Evolutionary conservation across 1,140 invertebrate species (phyloP).

Genomic region (Caenorhabditis briggsae): DNA sequence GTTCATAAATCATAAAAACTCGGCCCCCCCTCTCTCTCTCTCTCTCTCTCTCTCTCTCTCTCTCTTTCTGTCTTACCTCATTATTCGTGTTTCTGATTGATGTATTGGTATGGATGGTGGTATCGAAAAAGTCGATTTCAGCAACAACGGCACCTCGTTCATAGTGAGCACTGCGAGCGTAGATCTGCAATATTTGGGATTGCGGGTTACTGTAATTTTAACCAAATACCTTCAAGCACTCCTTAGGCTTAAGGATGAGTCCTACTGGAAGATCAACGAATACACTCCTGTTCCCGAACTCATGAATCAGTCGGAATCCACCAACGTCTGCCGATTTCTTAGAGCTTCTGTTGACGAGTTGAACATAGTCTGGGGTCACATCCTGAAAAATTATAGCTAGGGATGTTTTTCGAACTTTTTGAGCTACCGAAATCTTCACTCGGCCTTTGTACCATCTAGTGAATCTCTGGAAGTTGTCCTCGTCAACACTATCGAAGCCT

Average conservation of each 20-base stretch:
- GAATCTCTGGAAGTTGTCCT: constrained; percentile 50
- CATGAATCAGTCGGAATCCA: constrained; percentile 35
- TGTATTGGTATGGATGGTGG: constrained; percentile 30
- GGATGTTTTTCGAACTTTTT: too few species aligned
- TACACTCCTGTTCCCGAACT: constrained; percentile 20
- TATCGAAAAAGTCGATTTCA: constrained; percentile 37
- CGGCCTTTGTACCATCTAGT: constrained; percentile 50
- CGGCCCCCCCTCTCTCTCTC: too few species aligned
- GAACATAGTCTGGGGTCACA: constrained; percentile 30
- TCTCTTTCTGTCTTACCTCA: background rate
- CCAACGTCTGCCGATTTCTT: constrained; percentile 28
- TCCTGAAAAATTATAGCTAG: too few species aligned
- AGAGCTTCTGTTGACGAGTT: constrained; percentile 33
- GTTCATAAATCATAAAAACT: constrained; percentile 21
- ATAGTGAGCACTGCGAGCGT: background rate
- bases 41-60: too few species aligned
- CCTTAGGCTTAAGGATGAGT: constrained; percentile 32
- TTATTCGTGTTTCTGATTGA: constrained; percentile 39
- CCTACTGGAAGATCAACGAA: constrained; percentile 24
- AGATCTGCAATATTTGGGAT: background rate
- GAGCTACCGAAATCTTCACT: constrained; percentile 42
- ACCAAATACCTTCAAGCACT: constrained; percentile 10
- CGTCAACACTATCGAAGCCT: constrained; percentile 39
- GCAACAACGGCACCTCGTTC: constrained; percentile 18
- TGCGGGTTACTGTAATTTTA: background rate